Percentiles rank a stretch among this genome's conserved stretches.
These are phyloP conservation scores for Drosophila ambigua DNA, from an alignment of 1,140 invertebrate genomes.

Conservation along the genomic window DNA sequence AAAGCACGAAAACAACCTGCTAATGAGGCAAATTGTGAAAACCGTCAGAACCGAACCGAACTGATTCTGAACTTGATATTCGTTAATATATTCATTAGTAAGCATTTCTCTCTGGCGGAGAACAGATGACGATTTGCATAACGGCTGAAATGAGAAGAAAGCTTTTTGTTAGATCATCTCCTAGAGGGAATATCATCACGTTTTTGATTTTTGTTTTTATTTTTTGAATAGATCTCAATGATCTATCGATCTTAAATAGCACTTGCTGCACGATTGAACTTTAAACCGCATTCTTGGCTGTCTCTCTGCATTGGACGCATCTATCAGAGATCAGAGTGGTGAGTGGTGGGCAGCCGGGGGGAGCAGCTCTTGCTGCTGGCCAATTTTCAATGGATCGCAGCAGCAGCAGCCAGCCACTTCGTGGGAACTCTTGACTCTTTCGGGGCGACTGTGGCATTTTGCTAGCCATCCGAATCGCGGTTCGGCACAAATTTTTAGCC, in stretches of 20 bases:
- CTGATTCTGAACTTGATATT: constrained; percentile 46
- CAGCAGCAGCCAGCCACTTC: constrained; percentile 34
- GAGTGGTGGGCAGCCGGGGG: too few species aligned
- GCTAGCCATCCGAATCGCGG: constrained; percentile 23
- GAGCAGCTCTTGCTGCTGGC: constrained; percentile 54
- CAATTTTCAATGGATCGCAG: constrained; percentile 57
- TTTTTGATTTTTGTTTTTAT: constrained; percentile 8
- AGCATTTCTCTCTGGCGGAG: constrained; percentile 57
- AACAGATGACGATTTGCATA: constrained; percentile 63
- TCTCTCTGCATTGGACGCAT: constrained; percentile 56
- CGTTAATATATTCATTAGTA: constrained; percentile 72
- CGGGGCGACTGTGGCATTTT: constrained; percentile 61
- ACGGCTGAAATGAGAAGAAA: constrained; percentile 47
- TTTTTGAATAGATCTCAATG: constrained; percentile 10
- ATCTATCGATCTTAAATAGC: constrained; percentile 52
- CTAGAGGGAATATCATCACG: constrained; percentile 3
- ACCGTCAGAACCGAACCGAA: constrained; percentile 42
- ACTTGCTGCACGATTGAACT: constrained; percentile 82
- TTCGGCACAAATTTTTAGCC: constrained; percentile 68
- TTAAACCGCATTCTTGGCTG: constrained; percentile 77
- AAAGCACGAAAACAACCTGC: constrained; percentile 26
- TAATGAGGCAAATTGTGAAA: constrained; percentile 72
- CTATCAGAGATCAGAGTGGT: constrained; percentile 45
- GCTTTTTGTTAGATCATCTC: constrained; percentile 42
- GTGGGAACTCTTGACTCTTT: constrained; percentile 73